Evolutionary conservation across 2,888 invertebrate species (phyloP).

Genomic region (Clepsis dumicolana): DNA sequence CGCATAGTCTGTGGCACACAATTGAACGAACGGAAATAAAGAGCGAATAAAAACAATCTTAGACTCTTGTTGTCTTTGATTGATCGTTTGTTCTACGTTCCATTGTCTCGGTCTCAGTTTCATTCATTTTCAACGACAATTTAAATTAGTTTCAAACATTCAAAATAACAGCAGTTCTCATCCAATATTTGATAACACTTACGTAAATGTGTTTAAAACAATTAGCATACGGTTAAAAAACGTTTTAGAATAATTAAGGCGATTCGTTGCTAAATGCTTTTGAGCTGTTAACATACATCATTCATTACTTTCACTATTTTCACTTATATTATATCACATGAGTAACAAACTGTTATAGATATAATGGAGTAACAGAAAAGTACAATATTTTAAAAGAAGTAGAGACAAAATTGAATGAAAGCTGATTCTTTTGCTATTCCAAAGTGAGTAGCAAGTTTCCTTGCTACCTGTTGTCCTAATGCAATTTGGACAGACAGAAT

Average conservation of each 20-base stretch:
- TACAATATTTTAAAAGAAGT: neutral
- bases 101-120: conserved; percentile 18
- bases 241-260: conserved; percentile 26
- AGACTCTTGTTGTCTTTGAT: conserved; percentile 27
- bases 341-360: neutral
- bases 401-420: neutral
- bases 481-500: too few relatives aligned
- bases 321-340: conserved; percentile 19
- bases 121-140: neutral
- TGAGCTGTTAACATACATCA: conserved; percentile 24
- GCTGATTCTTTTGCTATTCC: too few relatives aligned
- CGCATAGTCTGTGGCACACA: conserved; percentile 46
- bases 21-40: conserved; percentile 50
- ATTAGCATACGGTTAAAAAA: conserved; percentile 26
- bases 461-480: too few relatives aligned
- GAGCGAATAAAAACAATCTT: conserved; percentile 33
- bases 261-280: conserved; percentile 37
- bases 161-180: neutral
- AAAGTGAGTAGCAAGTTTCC: too few relatives aligned
- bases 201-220: conserved; percentile 24
- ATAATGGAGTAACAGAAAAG: neutral
- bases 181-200: conserved; percentile 17
- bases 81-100: conserved; percentile 36
- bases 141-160: neutral
- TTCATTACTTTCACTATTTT: conserved; percentile 39